Base-by-base conservation (phyloP, 2,113 vertebrate genomes). In the Rhea pennata region DNA sequence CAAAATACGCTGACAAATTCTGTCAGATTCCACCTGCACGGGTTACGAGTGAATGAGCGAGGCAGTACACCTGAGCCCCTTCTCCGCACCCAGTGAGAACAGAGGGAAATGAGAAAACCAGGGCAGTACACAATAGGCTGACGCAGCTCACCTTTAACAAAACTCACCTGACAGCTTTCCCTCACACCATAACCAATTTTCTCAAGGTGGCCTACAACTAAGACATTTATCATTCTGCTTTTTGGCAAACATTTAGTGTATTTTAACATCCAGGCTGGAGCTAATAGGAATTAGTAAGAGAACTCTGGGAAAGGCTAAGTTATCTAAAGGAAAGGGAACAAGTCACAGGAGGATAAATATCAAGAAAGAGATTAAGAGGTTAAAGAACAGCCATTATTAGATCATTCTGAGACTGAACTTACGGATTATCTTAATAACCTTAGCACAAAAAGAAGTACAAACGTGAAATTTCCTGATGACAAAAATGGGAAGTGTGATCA, bases 101-200 rank as follows among this genome's bases (percentile, higher is more conserved):
- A 65, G 56, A 0, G 4, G 33, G 46, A 31, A 0, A 4, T 4
- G 27, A 24, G 50, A 14, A 54, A 61, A 91, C 51, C 27, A 88
- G 17, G 14, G 56, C 22, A 33, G 85, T 93, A 46, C 6, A 11
- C 77, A 70, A 75, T 23, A 29, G 62, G 53, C 42, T 5, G 21
- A 87, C 19, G 10, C 48, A 73, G 53, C 40, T 89, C 44, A 48
- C 40, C 73, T 88, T 62, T 64, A 81, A 74, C 53, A 84, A 58
- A 26, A 53, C 93, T 61, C 17, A 72, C 48, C 70, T 6, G 24
- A 62, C 93, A 88, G 54, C 93, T 39, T 90, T 72, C 78, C 46
- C 71, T 79, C 78, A 77, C 67, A 83, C 92, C 83, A 93, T 12
- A 83, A 84, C 54, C 58, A n/a, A 62, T 48, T 87, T 92, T 73